Evolutionary conservation across 2,797 vertebrate species (phyloP).

Genomic region (Trematomus bernacchii): DNA sequence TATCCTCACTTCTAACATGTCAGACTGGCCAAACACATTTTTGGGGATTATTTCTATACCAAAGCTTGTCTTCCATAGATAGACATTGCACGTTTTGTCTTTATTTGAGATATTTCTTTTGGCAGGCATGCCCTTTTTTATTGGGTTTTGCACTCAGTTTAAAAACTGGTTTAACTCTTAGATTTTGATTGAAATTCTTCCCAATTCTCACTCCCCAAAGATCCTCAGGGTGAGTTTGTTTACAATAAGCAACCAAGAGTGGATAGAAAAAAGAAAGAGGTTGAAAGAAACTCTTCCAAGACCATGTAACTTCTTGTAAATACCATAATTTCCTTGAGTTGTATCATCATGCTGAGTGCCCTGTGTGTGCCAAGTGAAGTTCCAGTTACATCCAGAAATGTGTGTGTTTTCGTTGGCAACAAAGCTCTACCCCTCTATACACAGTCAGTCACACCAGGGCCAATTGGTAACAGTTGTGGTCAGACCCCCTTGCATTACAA

Average conservation of each 20-base stretch:
- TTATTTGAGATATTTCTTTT: conserved; percentile 18
- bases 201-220: conserved; percentile 57
- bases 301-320: conserved; percentile 83
- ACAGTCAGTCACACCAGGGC: conserved; percentile 77
- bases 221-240: conserved; percentile 68
- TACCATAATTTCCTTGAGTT: conserved; percentile 86
- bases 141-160: conserved; percentile 57
- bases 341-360: conserved; percentile 86
- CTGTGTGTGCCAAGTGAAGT: conserved; percentile 86
- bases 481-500: conserved; percentile 48
- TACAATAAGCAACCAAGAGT: conserved; percentile 59
- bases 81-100: conserved; percentile 36
- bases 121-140: conserved; percentile 38
- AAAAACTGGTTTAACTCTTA: conserved; percentile 58
- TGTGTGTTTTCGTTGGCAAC: conserved; percentile 93
- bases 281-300: conserved; percentile 72
- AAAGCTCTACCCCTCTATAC: conserved; percentile 71
- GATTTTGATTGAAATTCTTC: conserved; percentile 49
- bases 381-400: conserved; percentile 84
- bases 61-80: conserved; percentile 17
- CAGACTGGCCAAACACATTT: conserved; percentile 54
- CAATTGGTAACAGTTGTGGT: conserved; percentile 87
- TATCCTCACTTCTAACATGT: conserved; percentile 36
- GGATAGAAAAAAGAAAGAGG: conserved; percentile 33
- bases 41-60: conserved; percentile 23